Evolutionary conservation across 2,888 invertebrate genomes (phyloP).

Genomic region (Mesochorus sp.): DNA sequence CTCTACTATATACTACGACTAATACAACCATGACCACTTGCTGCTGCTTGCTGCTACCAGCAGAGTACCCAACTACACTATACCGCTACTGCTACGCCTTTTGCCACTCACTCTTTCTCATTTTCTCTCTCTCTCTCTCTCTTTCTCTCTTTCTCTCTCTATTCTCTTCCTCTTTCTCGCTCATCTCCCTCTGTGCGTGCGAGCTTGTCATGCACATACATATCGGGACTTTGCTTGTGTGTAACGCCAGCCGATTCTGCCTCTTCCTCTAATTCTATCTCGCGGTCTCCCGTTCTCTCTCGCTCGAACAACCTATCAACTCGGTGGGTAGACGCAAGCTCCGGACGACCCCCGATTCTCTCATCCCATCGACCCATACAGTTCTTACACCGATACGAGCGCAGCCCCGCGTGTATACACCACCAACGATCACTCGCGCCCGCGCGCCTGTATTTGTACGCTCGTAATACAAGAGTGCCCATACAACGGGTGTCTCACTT

Average conservation of each 20-base stretch:
- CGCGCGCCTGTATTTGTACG: constrained; percentile 78
- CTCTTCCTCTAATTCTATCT: constrained; percentile 81
- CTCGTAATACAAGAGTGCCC: constrained; percentile 73
- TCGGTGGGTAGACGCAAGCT: constrained; percentile 80
- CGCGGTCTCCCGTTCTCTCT: constrained; percentile 73
- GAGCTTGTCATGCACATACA: constrained; percentile 34
- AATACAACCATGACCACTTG: constrained; percentile 51
- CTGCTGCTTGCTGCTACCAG: constrained; percentile 51
- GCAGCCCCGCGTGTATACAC: constrained; percentile 57
- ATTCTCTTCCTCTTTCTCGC: constrained; percentile 32
- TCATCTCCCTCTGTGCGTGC: neutral
- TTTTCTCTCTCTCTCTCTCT: constrained; percentile 45
- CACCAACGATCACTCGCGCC: constrained; percentile 69
- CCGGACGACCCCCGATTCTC: constrained; percentile 78
- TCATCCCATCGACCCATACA: constrained; percentile 81
- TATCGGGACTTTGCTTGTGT: constrained; percentile 62
- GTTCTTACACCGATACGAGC: constrained; percentile 81
- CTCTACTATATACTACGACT: constrained; percentile 41
- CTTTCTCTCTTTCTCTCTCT: constrained; percentile 54
- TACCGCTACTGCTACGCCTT: constrained; percentile 53
- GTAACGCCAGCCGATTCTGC: constrained; percentile 65
- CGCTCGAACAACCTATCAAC: constrained; percentile 80
- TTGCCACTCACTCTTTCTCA: constrained; percentile 51
- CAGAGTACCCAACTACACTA: constrained; percentile 43
- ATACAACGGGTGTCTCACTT: constrained; percentile 75